Evolutionary conservation across 1,140 invertebrate genomes (phyloP), one percentile per base, ranked within the genome.

Genomic region (Drosophila ficusphila): DNA sequence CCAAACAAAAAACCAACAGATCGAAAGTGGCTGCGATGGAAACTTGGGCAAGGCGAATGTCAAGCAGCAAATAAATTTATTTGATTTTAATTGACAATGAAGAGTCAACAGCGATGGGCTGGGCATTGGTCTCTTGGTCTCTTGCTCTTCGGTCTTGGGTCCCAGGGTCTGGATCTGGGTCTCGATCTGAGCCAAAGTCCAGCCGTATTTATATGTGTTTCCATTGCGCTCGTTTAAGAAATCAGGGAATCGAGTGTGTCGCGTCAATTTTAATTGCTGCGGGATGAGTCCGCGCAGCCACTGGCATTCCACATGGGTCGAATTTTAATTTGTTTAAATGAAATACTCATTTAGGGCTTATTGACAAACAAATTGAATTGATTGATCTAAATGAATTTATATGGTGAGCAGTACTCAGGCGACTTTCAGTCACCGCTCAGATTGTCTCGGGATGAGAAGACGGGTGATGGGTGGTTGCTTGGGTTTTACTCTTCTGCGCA

Each of bases 301-400:
- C 73, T 76, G 72, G 76, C 76, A 82, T 82, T 89, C 68, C 86
- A 68, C 86, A 76, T 86, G 86, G 86, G 86, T 90, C 86, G 86
- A 88, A 71, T 77, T 82, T 90, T 90, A 90, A 90, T 90, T 90
- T 90, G 88, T 90, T 90, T 90, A 90, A 90, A 90, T 90, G 77
- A 90, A 90, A 90, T 91, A 88, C 79, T 89, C 79, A 91, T 91
- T 91, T 85, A 88, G 81, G 47, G 71, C 81, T 91, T 91, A 91
- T 91, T 91, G 90, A 89, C 90, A 91, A 91, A 91, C 79, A 90
- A 91, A 91, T 91, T 91, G 90, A 91, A 90, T 91, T 91, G 90
- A 91, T 91, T 91, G 90, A 91, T 91, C 88, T 91, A 91, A 91
- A 91, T 91, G 90, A 90, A 91, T 91, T 91, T 91, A 91, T 88